Base-by-base conservation (phyloP, 1,140 invertebrate genomes). In the Sycophila sp. region DNA sequence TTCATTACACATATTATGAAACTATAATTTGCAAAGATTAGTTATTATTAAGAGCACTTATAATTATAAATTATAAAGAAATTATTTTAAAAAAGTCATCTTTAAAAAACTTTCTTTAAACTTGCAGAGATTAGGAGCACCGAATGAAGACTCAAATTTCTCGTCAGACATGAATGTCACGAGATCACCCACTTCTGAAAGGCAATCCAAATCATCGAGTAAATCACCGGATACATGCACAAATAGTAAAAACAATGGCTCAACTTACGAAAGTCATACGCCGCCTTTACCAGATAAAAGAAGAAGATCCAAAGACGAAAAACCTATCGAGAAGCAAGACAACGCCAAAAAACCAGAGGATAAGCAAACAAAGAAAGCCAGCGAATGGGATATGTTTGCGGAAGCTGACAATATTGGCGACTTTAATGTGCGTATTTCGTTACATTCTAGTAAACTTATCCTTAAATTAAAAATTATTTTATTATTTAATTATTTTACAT, bases 391-490 rank as follows among this genome's bases (percentile, higher is more conserved):
- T 80, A 96, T 95, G 92, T 96, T 95, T 86, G 93, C 94, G 4
- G 94, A 96, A 83, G 92, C 92, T 64, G 96, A 98, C 81, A 94
- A 92, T 81, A 94, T 95, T 74, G 92, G 91, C 40, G 91, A 94
- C 85, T 92, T 94, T 79, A 92, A 92, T 89, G 95, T 97, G 88
- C 91, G 92, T 90, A 40, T 69, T 58, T n/a, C 34, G 40, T 90
- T n/a, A 24, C 13, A 22, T 22, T 22, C 11, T 7, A 47, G 5
- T 10, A 47, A 47, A 47, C 5, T 42, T 42, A 8, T 47, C 8
- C 19, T n/a, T 7, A 47, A 17, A 24, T 47, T 88, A 93, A 22
- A 47, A 8, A 94, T 87, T 91, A 8, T 3, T 30, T 55, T 7
- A 30, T 90, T 89, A 34, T 59, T 38, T 51, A 32, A 38, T 32